Evolutionary conservation across 2,113 vertebrate species (phyloP).

Genomic region (Pogonocichla stellata): DNA sequence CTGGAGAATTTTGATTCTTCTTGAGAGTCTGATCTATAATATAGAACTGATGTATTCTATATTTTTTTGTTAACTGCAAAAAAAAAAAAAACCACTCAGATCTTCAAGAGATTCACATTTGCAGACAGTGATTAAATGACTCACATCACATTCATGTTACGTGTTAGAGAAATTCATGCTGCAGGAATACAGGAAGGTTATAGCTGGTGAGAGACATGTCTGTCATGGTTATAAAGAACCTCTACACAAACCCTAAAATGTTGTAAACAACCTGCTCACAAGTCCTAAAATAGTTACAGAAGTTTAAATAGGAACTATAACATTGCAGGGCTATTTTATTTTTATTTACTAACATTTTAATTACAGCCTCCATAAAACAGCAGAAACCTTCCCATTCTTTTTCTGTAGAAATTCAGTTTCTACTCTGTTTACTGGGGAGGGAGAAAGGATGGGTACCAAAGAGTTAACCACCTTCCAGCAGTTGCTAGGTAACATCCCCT

Average conservation of each 20-base stretch:
- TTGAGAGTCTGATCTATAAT: background rate
- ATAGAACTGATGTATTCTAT: background rate
- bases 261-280: background rate
- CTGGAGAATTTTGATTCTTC: background rate
- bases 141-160: background rate
- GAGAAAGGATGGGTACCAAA: background rate
- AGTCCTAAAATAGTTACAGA: background rate
- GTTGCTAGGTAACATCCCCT: conserved; percentile 45
- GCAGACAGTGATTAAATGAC: background rate
- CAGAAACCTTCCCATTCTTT: background rate
- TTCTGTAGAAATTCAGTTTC: background rate
- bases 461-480: background rate
- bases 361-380: background rate
- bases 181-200: background rate
- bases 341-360: background rate
- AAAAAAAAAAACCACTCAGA: too few relatives aligned
- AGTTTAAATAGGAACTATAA: background rate
- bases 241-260: background rate
- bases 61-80: background rate
- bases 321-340: background rate
- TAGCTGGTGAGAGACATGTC: accelerated
- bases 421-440: background rate
- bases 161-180: background rate
- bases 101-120: background rate
- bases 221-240: background rate